Evolutionary conservation across 2,888 invertebrate species (phyloP).

Genomic region (Girardia tigrina): DNA sequence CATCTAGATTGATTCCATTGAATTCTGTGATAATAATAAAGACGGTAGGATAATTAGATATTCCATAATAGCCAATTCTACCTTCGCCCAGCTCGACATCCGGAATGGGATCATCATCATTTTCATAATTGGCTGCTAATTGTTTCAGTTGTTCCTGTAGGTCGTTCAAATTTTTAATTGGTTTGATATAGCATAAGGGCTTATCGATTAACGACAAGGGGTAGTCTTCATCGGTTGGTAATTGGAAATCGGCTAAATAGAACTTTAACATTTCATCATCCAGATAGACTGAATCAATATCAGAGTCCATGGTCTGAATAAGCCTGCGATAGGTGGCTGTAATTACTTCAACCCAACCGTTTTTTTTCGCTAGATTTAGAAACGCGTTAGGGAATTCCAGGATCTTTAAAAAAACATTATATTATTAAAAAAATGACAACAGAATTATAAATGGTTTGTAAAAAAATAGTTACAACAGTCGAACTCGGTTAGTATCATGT

Average conservation of each 20-base stretch:
- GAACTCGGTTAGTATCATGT: too few species aligned
- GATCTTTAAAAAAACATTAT: neutral
- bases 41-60: neutral
- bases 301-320: neutral
- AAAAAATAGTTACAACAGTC: too few species aligned
- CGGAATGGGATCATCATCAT: neutral
- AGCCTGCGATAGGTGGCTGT: neutral
- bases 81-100: neutral
- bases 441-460: too few species aligned
- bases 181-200: neutral
- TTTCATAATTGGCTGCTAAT: neutral
- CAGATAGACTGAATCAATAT: neutral
- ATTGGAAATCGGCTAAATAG: neutral
- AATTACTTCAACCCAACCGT: neutral
- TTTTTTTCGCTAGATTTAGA: neutral
- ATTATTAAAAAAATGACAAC: neutral
- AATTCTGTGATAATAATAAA: too few species aligned
- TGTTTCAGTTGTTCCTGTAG: neutral
- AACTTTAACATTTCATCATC: neutral
- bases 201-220: neutral
- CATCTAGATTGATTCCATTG: neutral
- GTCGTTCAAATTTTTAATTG: neutral
- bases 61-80: neutral
- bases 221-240: neutral
- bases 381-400: neutral